Conservation (phyloP, 1,140 invertebrate species). For the Cheumatopsyche charites region DNA sequence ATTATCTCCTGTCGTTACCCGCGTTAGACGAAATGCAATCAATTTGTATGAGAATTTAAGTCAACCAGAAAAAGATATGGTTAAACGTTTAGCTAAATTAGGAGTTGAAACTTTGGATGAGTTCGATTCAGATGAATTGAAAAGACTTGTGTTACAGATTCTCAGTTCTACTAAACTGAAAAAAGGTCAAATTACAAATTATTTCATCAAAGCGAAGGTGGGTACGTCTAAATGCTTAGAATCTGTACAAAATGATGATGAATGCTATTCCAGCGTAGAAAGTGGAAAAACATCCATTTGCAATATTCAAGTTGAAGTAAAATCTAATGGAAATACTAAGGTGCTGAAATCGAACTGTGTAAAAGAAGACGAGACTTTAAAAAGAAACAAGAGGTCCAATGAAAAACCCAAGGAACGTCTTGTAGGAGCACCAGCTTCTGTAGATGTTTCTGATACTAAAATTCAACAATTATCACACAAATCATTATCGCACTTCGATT, state of each 20-base stretch:
- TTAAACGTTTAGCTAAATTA: slow-evolving; percentile 52
- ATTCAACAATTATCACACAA: slow-evolving; percentile 50
- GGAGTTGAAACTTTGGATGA: slow-evolving; percentile 52
- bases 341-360: slow-evolving; percentile 53
- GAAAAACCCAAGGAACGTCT: background rate
- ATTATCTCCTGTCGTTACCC: background rate
- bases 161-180: slow-evolving; percentile 51
- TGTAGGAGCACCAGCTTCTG: slow-evolving; percentile 43
- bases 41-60: background rate
- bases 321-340: slow-evolving; percentile 51
- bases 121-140: slow-evolving; percentile 53
- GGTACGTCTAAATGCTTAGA: slow-evolving; percentile 52
- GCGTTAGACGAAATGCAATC: slow-evolving; percentile 5
- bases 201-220: slow-evolving; percentile 52
- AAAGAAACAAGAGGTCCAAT: slow-evolving; percentile 26
- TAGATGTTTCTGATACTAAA: slow-evolving; percentile 27
- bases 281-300: slow-evolving; percentile 51
- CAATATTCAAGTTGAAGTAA: slow-evolving; percentile 51
- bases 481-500: slow-evolving; percentile 50
- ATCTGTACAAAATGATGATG: slow-evolving; percentile 31
- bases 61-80: slow-evolving; percentile 40
- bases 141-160: slow-evolving; percentile 52
- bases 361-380: slow-evolving; percentile 41
- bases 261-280: slow-evolving; percentile 21
- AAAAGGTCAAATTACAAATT: slow-evolving; percentile 50